phyloP scores from a whole-genome alignment of 2,797 vertebrate species.

The Echeneis naucrates region DNA sequence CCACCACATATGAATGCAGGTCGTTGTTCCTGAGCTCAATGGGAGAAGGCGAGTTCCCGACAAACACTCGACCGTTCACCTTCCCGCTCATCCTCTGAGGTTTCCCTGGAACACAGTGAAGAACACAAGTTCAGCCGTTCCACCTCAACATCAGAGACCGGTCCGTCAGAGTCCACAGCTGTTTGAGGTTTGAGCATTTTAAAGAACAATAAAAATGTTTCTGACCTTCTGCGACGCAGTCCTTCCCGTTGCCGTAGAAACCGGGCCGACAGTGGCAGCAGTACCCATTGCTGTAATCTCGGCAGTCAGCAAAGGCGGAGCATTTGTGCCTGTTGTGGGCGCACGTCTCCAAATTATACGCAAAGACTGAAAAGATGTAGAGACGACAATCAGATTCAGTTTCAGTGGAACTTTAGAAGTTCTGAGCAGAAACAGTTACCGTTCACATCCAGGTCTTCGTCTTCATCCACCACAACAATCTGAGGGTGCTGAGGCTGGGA shows the following conservation, averaged over 20 bases:
- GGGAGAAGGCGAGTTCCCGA: conserved; percentile 81
- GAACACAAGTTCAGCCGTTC: not conserved
- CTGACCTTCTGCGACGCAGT: conserved; percentile 93
- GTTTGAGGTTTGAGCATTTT: not conserved
- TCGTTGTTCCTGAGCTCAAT: conserved; percentile 88
- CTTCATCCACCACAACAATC: conserved; percentile 89
- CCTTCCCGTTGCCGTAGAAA: conserved; percentile 93
- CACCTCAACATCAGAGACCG: not conserved
- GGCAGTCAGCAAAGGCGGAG: conserved; percentile 89
- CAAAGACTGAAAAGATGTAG: conserved; percentile 82
- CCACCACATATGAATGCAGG: conserved; percentile 94
- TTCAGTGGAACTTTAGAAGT: not conserved
- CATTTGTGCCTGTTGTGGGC: conserved; percentile 88
- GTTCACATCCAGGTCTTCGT: conserved; percentile 86
- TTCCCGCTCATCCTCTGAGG: conserved; percentile 96
- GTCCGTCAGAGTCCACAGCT: too few species aligned
- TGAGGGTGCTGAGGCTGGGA: conserved; percentile 79
- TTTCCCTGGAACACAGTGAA: conserved; percentile 82
- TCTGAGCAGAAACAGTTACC: conserved; percentile 80
- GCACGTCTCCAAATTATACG: conserved; percentile 88
- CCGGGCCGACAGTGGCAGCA: conserved; percentile 92
- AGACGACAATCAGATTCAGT: not conserved
- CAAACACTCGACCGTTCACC: conserved; percentile 89
- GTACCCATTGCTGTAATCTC: conserved; percentile 87
- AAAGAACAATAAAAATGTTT: not conserved